Evolutionary conservation across 2,113 vertebrate species (phyloP).

Genomic region (Octodon degus): DNA sequence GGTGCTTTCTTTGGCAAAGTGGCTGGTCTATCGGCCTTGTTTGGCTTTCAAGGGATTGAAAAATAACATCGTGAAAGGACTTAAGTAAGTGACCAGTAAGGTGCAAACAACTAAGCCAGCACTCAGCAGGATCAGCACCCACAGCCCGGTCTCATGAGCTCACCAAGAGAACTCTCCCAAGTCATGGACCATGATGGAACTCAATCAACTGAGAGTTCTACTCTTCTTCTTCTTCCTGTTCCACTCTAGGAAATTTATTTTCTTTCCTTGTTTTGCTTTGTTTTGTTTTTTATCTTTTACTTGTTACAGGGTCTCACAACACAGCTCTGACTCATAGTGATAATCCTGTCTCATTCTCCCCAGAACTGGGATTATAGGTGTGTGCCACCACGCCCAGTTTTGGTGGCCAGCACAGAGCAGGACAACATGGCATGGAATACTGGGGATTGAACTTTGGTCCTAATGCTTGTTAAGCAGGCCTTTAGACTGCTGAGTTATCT

Average conservation of each 20-base stretch:
- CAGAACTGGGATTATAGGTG: too few species aligned
- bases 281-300: too few species aligned
- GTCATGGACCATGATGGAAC: accelerated
- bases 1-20: not conserved
- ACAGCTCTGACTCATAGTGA: too few species aligned
- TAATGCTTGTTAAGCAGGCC: too few species aligned
- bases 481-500: too few species aligned
- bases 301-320: too few species aligned
- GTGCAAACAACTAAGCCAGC: not conserved
- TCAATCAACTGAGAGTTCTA: accelerated
- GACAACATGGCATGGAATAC: too few species aligned
- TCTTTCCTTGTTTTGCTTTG: too few species aligned
- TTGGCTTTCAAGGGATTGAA: not conserved
- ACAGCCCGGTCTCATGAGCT: not conserved
- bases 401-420: too few species aligned
- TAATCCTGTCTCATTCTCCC: too few species aligned
- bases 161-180: accelerated
- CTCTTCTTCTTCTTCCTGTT: not conserved
- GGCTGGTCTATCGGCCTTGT: not conserved
- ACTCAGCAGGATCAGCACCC: not conserved
- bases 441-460: too few species aligned
- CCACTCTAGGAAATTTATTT: not conserved
- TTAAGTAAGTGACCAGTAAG: not conserved
- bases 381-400: too few species aligned
- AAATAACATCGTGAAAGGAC: not conserved